Evolutionary conservation across 2,888 invertebrate genomes (phyloP).

Genomic region (Stenodera caucasica): DNA sequence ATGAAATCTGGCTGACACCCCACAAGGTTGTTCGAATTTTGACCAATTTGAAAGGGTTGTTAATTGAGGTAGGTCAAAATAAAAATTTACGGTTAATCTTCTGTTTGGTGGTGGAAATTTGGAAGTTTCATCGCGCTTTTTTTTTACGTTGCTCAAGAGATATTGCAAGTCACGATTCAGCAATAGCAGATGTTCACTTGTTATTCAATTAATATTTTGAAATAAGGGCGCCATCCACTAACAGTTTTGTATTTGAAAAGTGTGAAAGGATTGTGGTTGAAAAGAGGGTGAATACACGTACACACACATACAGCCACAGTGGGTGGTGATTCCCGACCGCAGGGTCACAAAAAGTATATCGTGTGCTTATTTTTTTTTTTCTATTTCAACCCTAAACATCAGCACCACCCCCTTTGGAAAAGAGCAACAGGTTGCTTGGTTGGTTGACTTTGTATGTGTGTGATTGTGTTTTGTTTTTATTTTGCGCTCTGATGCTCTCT

Average conservation of each 20-base stretch:
- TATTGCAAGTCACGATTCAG: conserved; percentile 53
- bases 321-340: conserved; percentile 42
- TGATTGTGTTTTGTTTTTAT: conserved; percentile 32
- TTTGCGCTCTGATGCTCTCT: conserved; percentile 30
- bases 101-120: too few species aligned
- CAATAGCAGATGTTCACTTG: conserved; percentile 50
- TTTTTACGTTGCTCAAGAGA: too few species aligned
- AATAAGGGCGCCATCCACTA: too few species aligned
- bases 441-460: conserved; percentile 14
- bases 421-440: conserved; percentile 40
- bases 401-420: neutral
- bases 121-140: too few species aligned
- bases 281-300: conserved; percentile 37
- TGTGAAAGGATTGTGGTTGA: conserved; percentile 42
- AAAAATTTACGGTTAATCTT: too few species aligned
- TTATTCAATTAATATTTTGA: too few species aligned
- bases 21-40: too few species aligned
- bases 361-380: conserved; percentile 39
- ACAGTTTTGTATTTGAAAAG: too few species aligned
- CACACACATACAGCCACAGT: conserved; percentile 32
- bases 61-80: too few species aligned
- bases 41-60: too few species aligned
- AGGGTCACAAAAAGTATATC: conserved; percentile 41
- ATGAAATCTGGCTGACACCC: too few species aligned
- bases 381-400: conserved; percentile 18